These are phyloP conservation scores for Gymnoscelis rufifasciata DNA, from an alignment of 2,888 invertebrate genomes.

Conservation along the genomic window DNA sequence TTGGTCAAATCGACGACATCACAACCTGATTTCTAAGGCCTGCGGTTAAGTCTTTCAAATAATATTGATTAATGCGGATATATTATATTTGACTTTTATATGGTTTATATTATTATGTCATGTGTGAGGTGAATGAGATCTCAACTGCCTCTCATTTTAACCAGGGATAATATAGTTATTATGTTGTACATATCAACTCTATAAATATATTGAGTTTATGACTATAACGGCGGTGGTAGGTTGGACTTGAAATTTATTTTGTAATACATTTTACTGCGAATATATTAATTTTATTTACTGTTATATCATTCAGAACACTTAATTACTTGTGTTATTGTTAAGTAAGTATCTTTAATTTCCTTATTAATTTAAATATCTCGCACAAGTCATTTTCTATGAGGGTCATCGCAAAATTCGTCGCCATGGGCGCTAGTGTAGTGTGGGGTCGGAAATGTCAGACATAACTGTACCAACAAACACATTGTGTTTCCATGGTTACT, in stretches of 20 bases:
- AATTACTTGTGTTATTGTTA: too few species aligned
- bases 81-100: constrained; percentile 26
- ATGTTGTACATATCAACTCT: constrained; percentile 30
- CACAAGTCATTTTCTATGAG: too few species aligned
- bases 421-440: too few species aligned
- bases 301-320: too few species aligned
- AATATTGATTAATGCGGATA: constrained; percentile 17
- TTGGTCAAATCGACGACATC: constrained; percentile 15
- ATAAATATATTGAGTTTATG: constrained; percentile 27
- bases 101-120: constrained; percentile 21
- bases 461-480: too few species aligned
- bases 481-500: too few species aligned
- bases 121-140: constrained; percentile 38
- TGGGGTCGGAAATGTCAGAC: too few species aligned
- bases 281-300: too few species aligned
- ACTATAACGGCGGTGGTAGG: constrained; percentile 28
- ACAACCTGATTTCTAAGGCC: constrained; percentile 20
- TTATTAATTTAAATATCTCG: too few species aligned
- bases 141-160: constrained; percentile 46
- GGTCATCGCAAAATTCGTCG: too few species aligned
- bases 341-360: too few species aligned
- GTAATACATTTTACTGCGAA: constrained; percentile 3
- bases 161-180: constrained; percentile 33
- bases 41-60: constrained; percentile 11
- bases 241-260: constrained; percentile 29